These are phyloP conservation scores for Sparidentex hasta DNA, from an alignment of 2,797 vertebrate genomes.

Conservation along the genomic window DNA sequence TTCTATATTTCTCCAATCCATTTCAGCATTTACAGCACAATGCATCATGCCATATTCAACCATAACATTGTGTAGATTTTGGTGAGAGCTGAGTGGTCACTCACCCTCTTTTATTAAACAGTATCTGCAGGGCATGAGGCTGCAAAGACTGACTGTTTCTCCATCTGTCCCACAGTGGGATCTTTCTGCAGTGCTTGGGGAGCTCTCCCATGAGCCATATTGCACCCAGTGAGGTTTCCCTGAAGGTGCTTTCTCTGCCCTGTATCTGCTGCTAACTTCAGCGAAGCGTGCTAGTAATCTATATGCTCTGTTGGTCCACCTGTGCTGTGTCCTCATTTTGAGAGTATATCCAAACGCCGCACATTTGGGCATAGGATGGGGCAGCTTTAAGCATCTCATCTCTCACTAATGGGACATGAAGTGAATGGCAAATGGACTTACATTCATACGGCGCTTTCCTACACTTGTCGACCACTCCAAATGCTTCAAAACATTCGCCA, in stretches of 20 bases:
- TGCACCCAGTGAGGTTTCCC: conserved; percentile 29
- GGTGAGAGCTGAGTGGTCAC: conserved; percentile 23
- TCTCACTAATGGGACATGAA: background rate
- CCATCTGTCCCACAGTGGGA: conserved; percentile 47
- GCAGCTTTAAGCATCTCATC: background rate
- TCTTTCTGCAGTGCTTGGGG: background rate
- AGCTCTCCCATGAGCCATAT: conserved; percentile 33
- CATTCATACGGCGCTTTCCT: too few species aligned
- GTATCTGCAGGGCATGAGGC: conserved; percentile 8
- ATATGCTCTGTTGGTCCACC: conserved; percentile 31
- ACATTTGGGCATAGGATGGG: background rate
- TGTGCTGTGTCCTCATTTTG: conserved; percentile 33
- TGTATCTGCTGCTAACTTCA: conserved; percentile 17
- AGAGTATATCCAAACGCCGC: background rate
- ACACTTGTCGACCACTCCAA: too few species aligned
- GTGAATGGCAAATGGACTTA: too few species aligned
- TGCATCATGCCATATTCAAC: background rate
- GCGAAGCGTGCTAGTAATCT: conserved; percentile 33
- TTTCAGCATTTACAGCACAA: background rate
- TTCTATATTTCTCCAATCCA: background rate
- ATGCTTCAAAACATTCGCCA: too few species aligned
- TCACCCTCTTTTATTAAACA: conserved; percentile 25
- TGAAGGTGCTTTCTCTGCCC: conserved; percentile 22
- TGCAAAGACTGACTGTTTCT: conserved; percentile 39
- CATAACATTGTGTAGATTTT: conserved; percentile 11